Evolutionary conservation across 2,888 invertebrate genomes (phyloP), one percentile per base, ranked within the genome.

Genomic region (Athripsodes cinereus): DNA sequence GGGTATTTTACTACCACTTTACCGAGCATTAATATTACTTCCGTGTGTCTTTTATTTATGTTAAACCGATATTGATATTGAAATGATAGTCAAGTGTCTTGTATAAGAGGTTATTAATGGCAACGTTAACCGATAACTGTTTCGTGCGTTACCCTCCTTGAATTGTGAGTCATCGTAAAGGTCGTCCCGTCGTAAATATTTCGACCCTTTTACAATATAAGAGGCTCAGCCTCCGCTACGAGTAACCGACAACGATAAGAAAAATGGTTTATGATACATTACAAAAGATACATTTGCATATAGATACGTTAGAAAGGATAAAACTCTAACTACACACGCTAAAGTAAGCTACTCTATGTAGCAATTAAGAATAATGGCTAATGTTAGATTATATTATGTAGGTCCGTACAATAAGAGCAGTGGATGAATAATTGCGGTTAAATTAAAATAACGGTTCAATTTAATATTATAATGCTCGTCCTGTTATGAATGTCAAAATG

Each of bases 191-290:
- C 40, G 40, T 40, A 40, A 40, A 40, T 40, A 8, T 16, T 40
- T 40, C 40, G 40, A 40, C 40, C 40, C 40, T 40, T 40, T 40
- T 40, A 40, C 40, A 13, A n/a, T 40, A 3, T 5, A 40, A 3
- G 3, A 13, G 13, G 40, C 8, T 5, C 13, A 13, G 16, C 16
- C 8, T 3, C 13, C 2, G 8, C 40, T 16, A 8, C 26, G 40
- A 40, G 40, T 40, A 3, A 40, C n/a, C 40, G n/a, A 13, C 40
- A 8, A 16, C 16, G 55, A 55, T 55, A 55, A 55, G 55, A 49
- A 55, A 55, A 55, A 55, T 55, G 55, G 55, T 55, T 55, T 55
- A 55, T 55, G 55, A 49, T 22, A 16, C 13, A 40, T 3, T n/a
- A 16, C 13, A 40, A 40, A 40, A 40, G 40, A 40, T n/a, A 16